Base-by-base conservation (phyloP, 2,888 invertebrate genomes). In the Zele albiditarsus region DNA sequence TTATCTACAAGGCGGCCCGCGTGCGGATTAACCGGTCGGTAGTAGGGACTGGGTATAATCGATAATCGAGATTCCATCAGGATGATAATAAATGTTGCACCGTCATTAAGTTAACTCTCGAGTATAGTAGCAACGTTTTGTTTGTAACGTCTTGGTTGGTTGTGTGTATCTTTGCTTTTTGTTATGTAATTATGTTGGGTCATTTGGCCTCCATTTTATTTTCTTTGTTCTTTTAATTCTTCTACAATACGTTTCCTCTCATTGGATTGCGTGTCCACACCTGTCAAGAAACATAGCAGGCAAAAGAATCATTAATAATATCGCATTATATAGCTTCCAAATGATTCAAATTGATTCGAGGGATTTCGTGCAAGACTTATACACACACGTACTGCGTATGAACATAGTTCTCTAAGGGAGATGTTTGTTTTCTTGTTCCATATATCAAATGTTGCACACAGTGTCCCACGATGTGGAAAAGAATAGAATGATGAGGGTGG, bases 251-350 rank as follows among this genome's bases (percentile, higher is more conserved):
- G 23, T 25, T 73, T 57, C 31, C 20, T 4, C 5, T 38, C 23
- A 23, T 31, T 16, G 38, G 73, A 42, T 73, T 38, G 65, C 66
- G 53, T 73, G 73, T 71, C 46, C 14, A 31, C 23, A 65, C 31
- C 60, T 53, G 53, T 71, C 78, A 77, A 46, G 78, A 53, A 60
- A 80, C 80, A 80, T 78, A 78, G 71, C 77, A 71, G 73, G 57
- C 77, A 74, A 78, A 73, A 73, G 74, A 46, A 80, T 81, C 83
- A 83, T 83, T 82, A 83, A 79, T 83, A 82, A 83, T 79, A 81
- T 77, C 67, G 81, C 77, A 80, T 82, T 82, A 83, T 80, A 31
- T 69, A 60, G 74, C 77, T 27, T 46, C 66, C 66, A 38, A 73
- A 66, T 66, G 42, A 38, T 73, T 73, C 27, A 38, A 73, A 83